These are phyloP conservation scores for Fregata magnificens DNA, from an alignment of 2,113 vertebrate genomes.

Conservation along the genomic window DNA sequence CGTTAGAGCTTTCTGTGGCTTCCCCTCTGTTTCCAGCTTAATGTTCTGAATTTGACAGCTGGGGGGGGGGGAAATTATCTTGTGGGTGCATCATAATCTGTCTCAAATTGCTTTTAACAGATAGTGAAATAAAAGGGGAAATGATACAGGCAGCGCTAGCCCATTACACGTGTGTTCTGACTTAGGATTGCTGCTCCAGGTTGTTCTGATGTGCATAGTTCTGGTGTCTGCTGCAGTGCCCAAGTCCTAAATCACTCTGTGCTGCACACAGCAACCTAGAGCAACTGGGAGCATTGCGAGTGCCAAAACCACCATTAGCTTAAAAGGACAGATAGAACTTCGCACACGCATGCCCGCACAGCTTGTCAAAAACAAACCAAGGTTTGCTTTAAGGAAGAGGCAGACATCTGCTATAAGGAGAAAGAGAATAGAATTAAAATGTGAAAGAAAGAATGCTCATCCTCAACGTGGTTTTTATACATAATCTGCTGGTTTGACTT, in stretches of 20 bases:
- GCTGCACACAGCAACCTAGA: not conserved
- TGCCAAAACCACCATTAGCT: conserved; percentile 8
- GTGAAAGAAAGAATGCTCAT: not conserved
- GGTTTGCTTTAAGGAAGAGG: not conserved
- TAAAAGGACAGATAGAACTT: not conserved
- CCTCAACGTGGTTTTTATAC: not conserved
- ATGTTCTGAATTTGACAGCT: not conserved
- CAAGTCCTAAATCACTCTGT: conserved; percentile 19
- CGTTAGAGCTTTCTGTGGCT: not conserved
- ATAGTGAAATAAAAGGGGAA: conserved; percentile 32
- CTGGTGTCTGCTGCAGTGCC: conserved; percentile 26
- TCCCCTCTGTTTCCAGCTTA: conserved; percentile 26
- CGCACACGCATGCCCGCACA: not conserved
- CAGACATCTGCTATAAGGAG: not conserved
- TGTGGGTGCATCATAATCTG: conserved; percentile 13
- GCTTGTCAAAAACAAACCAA: not conserved
- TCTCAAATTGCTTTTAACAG: conserved; percentile 31
- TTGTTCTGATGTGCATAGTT: not conserved
- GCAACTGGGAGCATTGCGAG: not conserved
- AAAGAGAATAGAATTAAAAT: not conserved
- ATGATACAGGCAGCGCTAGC: not conserved
- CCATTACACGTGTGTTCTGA: not conserved
- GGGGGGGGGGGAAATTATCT: not conserved
- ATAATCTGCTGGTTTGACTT: not conserved
- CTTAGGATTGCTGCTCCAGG: not conserved